These are phyloP conservation scores for Melanerpes formicivorus DNA, from an alignment of 2,113 vertebrate genomes.

Conservation along the genomic window DNA sequence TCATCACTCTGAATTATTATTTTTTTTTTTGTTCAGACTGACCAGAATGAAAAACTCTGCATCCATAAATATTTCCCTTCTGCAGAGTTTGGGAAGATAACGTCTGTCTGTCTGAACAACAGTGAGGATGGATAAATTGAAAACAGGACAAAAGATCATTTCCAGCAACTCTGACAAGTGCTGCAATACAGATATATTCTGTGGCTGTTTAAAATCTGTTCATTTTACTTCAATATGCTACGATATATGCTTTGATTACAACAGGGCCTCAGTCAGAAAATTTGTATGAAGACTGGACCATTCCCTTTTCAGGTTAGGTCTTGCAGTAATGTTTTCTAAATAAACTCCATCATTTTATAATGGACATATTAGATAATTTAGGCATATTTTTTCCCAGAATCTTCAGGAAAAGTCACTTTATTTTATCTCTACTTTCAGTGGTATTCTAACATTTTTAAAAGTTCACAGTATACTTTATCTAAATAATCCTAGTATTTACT, in stretches of 20 bases:
- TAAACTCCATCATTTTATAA: not conserved
- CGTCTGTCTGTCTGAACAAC: not conserved
- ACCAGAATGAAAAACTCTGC: not conserved
- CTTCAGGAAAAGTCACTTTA: not conserved
- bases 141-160: not conserved
- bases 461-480: not conserved
- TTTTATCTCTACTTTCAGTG: not conserved
- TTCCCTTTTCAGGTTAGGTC: not conserved
- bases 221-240: not conserved
- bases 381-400: not conserved
- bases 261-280: not conserved
- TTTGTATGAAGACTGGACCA: not conserved
- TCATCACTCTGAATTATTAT: not conserved
- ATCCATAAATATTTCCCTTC: not conserved
- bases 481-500: not conserved
- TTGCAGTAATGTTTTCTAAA: not conserved
- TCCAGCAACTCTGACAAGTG: not conserved
- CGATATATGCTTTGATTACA: not conserved
- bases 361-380: not conserved
- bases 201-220: not conserved
- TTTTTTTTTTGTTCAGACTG: not conserved
- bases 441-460: not conserved
- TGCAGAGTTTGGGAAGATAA: not conserved
- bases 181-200: not conserved
- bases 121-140: not conserved